Evolutionary conservation across 2,888 invertebrate species (phyloP).

Genomic region (Orthonevra nobilis): DNA sequence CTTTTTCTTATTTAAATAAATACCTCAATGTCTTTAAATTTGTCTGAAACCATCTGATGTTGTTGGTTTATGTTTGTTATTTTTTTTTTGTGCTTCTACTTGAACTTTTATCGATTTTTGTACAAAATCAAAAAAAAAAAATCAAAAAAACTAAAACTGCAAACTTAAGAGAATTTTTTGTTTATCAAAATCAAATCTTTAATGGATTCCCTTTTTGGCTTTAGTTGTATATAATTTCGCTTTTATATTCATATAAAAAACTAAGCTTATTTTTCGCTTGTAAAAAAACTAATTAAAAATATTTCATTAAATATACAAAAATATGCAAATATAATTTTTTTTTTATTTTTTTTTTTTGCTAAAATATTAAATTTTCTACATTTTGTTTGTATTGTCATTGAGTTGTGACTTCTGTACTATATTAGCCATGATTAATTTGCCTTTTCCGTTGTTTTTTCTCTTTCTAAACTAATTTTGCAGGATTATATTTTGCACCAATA

Average conservation of each 20-base stretch:
- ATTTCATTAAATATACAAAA: slow-evolving; percentile 75
- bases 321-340: slow-evolving; percentile 73
- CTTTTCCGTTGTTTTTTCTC: slow-evolving; percentile 14
- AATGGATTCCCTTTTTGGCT: slow-evolving; percentile 26
- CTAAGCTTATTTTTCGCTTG: slow-evolving; percentile 60
- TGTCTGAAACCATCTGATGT: slow-evolving; percentile 57
- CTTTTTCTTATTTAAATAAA: slow-evolving; percentile 21
- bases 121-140: slow-evolving; percentile 1
- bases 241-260: slow-evolving; percentile 59
- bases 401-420: slow-evolving; percentile 60
- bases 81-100: background rate
- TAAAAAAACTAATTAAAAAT: slow-evolving; percentile 75
- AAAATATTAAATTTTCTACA: slow-evolving; percentile 32
- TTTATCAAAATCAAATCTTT: slow-evolving; percentile 14
- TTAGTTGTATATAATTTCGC: slow-evolving; percentile 43
- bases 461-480: slow-evolving; percentile 1
- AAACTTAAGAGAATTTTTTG: slow-evolving; percentile 7
- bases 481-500: slow-evolving; percentile 10
- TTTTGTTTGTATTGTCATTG: slow-evolving; percentile 64
- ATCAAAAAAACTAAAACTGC: slow-evolving; percentile 14
- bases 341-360: slow-evolving; percentile 46
- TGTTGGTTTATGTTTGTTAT: slow-evolving; percentile 18
- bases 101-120: background rate
- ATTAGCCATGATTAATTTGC: slow-evolving; percentile 3
- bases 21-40: slow-evolving; percentile 26